Percentiles rank a stretch among this genome's conserved stretches.
These are phyloP conservation scores for Paralichthys olivaceus DNA, from an alignment of 2,113 vertebrate genomes.

Conservation along the genomic window DNA sequence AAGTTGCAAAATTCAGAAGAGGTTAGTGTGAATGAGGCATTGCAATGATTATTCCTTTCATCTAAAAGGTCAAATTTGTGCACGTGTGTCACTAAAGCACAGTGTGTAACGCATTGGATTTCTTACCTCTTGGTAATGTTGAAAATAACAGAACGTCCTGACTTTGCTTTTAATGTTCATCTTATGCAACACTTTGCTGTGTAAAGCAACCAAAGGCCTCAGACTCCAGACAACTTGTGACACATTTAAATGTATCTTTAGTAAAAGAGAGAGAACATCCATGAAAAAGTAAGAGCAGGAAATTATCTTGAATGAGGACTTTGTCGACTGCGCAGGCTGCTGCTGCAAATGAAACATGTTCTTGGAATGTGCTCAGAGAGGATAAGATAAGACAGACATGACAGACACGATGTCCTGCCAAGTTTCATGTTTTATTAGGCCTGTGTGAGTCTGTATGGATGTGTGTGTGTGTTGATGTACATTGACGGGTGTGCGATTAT, in stretches of 20 bases:
- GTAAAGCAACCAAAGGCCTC: not conserved
- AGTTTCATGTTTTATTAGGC: slow-evolving; percentile 56
- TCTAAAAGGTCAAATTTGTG: not conserved
- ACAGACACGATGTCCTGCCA: slow-evolving; percentile 36
- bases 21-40: not conserved
- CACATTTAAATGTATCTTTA: not conserved
- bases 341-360: slow-evolving; percentile 36
- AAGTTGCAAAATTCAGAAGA: too few relatives aligned
- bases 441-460: slow-evolving; percentile 1
- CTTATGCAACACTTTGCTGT: too few relatives aligned
- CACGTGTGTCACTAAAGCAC: not conserved
- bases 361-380: slow-evolving; percentile 32
- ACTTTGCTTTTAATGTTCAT: too few relatives aligned
- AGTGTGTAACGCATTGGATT: too few relatives aligned
- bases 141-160: too few relatives aligned
- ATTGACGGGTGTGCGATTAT: not conserved
- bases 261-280: not conserved
- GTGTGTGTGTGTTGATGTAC: not conserved
- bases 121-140: too few relatives aligned
- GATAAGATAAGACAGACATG: slow-evolving; percentile 30
- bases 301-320: not conserved
- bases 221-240: not conserved
- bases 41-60: not conserved
- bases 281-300: not conserved
- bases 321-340: slow-evolving; percentile 12